These are phyloP conservation scores for Drosophila ficusphila DNA, from an alignment of 1,140 invertebrate species.

Conservation along the genomic window DNA sequence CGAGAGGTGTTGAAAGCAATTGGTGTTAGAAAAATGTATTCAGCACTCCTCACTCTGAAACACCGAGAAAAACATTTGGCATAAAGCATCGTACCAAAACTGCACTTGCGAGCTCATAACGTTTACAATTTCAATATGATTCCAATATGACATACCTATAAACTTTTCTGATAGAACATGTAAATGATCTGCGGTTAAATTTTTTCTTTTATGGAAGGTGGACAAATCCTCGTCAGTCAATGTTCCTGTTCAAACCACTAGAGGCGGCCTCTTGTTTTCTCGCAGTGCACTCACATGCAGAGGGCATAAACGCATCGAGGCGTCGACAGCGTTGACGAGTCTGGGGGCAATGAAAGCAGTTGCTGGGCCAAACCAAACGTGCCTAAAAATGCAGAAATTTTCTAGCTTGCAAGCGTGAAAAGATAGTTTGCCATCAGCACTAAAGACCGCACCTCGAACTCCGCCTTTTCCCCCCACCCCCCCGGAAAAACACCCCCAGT, in stretches of 20 bases:
- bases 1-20: constrained; percentile 78
- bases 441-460: constrained; percentile 1
- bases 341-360: constrained; percentile 23
- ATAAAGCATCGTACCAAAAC: no score
- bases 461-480: neutral
- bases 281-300: constrained; percentile 10
- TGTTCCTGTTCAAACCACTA: no score
- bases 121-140: no score
- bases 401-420: constrained; percentile 71
- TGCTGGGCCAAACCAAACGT: constrained; percentile 48
- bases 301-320: constrained; percentile 57
- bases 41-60: constrained; percentile 12
- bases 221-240: no score
- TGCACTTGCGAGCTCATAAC: no score
- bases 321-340: constrained; percentile 35
- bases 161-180: no score
- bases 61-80: constrained; percentile 10
- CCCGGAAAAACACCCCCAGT: constrained; percentile 2
- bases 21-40: constrained; percentile 67
- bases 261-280: no score
- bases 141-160: no score
- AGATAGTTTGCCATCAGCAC: constrained; percentile 55
- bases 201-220: no score
- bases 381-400: constrained; percentile 75
- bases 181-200: no score